These are phyloP conservation scores for Helogale parvula DNA, from an alignment of 2,113 vertebrate species.

Conservation along the genomic window DNA sequence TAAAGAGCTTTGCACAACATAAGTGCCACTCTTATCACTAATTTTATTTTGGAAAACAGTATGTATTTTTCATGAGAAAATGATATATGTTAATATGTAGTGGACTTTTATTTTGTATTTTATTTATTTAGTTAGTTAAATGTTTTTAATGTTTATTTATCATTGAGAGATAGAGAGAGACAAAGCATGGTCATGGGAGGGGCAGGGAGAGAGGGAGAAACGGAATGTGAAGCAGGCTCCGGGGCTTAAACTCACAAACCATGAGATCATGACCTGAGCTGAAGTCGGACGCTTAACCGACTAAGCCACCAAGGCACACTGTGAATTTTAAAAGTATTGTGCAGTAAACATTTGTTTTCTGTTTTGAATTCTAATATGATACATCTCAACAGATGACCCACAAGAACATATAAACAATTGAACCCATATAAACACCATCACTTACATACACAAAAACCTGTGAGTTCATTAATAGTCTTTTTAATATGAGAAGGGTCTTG, in stretches of 20 bases:
- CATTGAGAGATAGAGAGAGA: too few species aligned
- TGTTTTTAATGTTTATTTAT: too few species aligned
- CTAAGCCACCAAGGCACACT: too few species aligned
- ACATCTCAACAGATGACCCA: not conserved
- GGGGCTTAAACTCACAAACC: too few species aligned
- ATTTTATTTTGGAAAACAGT: not conserved
- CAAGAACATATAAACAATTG: not conserved
- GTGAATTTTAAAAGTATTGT: not conserved
- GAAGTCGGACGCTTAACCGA: too few species aligned
- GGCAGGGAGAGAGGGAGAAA: too few species aligned
- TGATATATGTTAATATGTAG: not conserved
- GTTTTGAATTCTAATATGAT: not conserved
- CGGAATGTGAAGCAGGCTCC: too few species aligned
- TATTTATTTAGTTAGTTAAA: too few species aligned
- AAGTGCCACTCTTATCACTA: not conserved
- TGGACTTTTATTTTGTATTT: not conserved
- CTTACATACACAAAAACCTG: not conserved
- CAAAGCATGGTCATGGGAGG: too few species aligned
- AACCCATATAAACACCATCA: not conserved
- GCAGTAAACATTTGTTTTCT: not conserved
- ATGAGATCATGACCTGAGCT: too few species aligned
- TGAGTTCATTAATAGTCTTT: not conserved
- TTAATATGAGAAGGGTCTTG: not conserved
- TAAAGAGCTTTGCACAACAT: not conserved
- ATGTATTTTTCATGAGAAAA: not conserved